Evolutionary conservation across 2,113 vertebrate genomes (phyloP), one percentile per base, ranked within the genome.

Genomic region (Sceloporus undulatus): DNA sequence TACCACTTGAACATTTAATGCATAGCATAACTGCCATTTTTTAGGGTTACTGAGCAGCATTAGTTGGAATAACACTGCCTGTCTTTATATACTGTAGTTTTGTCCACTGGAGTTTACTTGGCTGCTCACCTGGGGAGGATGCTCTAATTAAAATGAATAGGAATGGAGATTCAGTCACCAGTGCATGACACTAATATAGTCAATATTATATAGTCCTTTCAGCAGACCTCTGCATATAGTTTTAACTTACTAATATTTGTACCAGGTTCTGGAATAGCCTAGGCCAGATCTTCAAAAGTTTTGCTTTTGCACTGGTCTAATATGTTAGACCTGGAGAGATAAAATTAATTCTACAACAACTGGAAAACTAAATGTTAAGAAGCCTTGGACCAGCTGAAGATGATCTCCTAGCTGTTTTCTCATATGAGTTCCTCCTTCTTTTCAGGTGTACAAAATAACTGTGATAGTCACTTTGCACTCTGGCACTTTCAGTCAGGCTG

Each of bases 51-150:
- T 78, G 27, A 25, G 19, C 40, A 68, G 74, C 74, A 52, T 68
- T 78, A n/a, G 59, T 68, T 54, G 68, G n/a, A 54, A 79, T 65
- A 79, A 70, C 21, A 56, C 23, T 79, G 52, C 78, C n/a, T 2
- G n/a, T 34, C 29, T 6, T 21, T 52, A 34, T n/a, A 9, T 4
- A 34, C n/a, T 78, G 1, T 48, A 84, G 62, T 54, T 25, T 78
- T 65, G 40, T 66, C 5, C 18, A 66, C n/a, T 16, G n/a, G 66
- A 27, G 34, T 62, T 85, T 85, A 23, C 40, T 77, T 77, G 62
- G 59, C 27, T 65, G 62, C 62, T 65, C 84, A 77, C 40, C 83
- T 85, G 16, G 59, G 65, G 84, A 85, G 65, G 29, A 78, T 79
- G 10, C 27, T 25, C 27, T 79, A 62, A 86, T 86, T 19, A 68